Evolutionary conservation across 1,140 invertebrate genomes (phyloP).

Genomic region (Macrostomum lignano): DNA sequence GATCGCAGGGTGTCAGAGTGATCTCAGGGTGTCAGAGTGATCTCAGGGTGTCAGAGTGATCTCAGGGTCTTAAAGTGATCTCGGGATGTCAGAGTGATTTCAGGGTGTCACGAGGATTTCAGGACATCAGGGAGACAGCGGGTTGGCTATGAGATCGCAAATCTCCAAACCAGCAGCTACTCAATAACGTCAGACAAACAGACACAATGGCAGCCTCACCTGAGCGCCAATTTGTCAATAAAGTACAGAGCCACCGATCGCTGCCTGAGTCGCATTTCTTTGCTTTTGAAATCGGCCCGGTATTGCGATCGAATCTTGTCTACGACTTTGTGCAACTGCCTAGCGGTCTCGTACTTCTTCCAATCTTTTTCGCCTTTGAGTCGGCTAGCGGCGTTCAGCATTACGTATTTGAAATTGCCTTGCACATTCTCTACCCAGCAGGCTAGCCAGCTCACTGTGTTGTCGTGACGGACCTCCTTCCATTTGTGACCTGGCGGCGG

Average conservation of each 20-base stretch:
- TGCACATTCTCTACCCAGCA: constrained; percentile 92
- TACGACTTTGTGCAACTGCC: constrained; percentile 43
- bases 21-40: too few species aligned
- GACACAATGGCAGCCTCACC: too few species aligned
- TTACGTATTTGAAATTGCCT: constrained; percentile 88
- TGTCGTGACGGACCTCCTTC: constrained; percentile 87
- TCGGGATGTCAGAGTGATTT: too few species aligned
- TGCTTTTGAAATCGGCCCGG: constrained; percentile 70
- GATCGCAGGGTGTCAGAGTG: too few species aligned
- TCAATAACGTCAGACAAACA: too few species aligned
- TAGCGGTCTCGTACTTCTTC: constrained; percentile 92
- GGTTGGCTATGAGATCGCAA: too few species aligned
- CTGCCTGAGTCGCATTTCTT: constrained; percentile 89
- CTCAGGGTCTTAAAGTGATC: too few species aligned
- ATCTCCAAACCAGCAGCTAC: too few species aligned
- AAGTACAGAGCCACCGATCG: constrained; percentile 91
- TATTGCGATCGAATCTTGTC: constrained; percentile 52
- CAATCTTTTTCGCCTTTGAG: constrained; percentile 97
- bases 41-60: too few species aligned
- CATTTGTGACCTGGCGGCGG: constrained; percentile 64
- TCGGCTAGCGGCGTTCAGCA: constrained; percentile 97
- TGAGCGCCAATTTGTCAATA: too few species aligned
- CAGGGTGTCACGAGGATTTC: too few species aligned
- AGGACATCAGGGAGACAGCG: too few species aligned
- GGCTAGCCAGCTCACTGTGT: constrained; percentile 74